These are phyloP conservation scores for Periparus ater DNA, from an alignment of 2,797 vertebrate species.

Conservation along the genomic window DNA sequence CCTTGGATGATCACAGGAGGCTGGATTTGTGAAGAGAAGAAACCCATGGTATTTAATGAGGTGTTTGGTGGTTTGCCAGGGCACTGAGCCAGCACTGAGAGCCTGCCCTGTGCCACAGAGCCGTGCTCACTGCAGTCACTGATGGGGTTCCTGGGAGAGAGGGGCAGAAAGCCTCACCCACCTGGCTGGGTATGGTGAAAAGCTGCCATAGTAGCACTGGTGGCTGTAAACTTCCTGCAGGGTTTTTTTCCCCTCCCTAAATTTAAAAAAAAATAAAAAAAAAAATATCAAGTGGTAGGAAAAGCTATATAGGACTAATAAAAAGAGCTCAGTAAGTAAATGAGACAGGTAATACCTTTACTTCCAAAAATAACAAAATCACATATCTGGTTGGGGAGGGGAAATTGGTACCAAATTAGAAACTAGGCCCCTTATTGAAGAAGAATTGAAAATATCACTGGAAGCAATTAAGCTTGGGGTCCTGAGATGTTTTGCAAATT, in stretches of 20 bases:
- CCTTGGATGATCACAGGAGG: not conserved
- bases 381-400: not conserved
- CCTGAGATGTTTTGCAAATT: not conserved
- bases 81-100: not conserved
- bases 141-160: not conserved
- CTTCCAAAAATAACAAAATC: not conserved
- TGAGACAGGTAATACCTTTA: not conserved
- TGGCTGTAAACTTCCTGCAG: not conserved
- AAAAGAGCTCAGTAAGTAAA: not conserved
- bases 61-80: not conserved
- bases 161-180: not conserved
- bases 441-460: not conserved
- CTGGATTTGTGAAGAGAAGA: not conserved
- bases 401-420: not conserved
- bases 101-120: not conserved
- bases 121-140: rapidly evolving
- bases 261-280: not conserved
- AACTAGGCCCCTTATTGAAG: not conserved
- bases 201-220: not conserved
- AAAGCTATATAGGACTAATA: not conserved
- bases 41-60: not conserved
- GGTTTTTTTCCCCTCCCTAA: rapidly evolving
- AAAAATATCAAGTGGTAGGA: not conserved
- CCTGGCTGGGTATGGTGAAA: not conserved
- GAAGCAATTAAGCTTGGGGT: not conserved